These are phyloP conservation scores for Molossus alvarezi DNA, from an alignment of 2,797 vertebrate species.

Conservation along the genomic window DNA sequence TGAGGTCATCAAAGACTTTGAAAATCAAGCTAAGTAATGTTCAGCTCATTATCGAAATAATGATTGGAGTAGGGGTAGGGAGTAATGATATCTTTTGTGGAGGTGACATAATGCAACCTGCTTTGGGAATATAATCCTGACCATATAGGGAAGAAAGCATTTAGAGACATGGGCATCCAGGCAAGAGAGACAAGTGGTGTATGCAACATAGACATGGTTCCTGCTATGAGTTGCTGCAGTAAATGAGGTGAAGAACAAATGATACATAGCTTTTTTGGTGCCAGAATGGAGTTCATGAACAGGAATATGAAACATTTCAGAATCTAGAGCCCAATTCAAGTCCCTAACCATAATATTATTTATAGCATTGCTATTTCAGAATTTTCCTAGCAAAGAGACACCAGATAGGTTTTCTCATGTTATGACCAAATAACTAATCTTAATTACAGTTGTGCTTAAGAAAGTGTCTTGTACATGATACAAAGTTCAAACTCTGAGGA, in stretches of 20 bases:
- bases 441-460: conserved; percentile 1
- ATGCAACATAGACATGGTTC: neutral
- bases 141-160: neutral
- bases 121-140: neutral
- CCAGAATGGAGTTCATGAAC: neutral
- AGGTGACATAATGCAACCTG: neutral
- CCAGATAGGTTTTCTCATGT: neutral
- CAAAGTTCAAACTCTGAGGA: conserved; percentile 11
- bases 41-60: neutral
- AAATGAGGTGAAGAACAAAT: neutral
- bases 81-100: neutral
- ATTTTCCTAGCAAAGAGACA: conserved; percentile 17
- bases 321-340: neutral
- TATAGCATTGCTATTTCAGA: conserved; percentile 1
- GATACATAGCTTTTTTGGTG: neutral
- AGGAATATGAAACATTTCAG: conserved; percentile 45
- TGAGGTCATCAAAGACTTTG: neutral
- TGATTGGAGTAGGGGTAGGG: neutral
- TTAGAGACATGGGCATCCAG: neutral
- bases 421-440: conserved; percentile 10
- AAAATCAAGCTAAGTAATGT: neutral
- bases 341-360: neutral
- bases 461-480: neutral
- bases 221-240: neutral
- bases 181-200: neutral